Percentiles rank a stretch among this genome's conserved stretches.
These are phyloP conservation scores for Chrysotoxum bicinctum DNA, from an alignment of 2,888 invertebrate genomes.

Conservation along the genomic window DNA sequence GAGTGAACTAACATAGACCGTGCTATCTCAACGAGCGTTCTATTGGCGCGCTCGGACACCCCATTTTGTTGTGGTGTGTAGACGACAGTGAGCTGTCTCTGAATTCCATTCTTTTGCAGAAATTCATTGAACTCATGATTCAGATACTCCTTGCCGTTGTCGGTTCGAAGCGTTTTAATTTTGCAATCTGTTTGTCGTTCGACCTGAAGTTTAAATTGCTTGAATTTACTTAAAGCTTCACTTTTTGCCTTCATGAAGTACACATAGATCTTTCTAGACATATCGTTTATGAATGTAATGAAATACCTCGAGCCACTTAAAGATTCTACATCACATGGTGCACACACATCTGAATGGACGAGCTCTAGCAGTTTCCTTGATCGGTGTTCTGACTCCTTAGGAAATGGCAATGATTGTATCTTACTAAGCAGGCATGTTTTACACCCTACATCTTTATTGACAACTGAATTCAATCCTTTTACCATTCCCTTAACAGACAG, in stretches of 20 bases:
- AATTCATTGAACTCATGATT: too few species aligned
- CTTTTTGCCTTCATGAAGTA: slow-evolving; percentile 69
- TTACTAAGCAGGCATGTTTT: slow-evolving; percentile 50
- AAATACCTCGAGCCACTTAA: slow-evolving; percentile 66
- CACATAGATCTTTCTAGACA: slow-evolving; percentile 42
- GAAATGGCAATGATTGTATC: slow-evolving; percentile 45
- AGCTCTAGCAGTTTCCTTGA: slow-evolving; percentile 39
- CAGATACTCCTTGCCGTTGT: slow-evolving; percentile 61
- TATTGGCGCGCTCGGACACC: too few species aligned
- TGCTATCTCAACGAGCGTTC: too few species aligned
- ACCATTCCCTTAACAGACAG: slow-evolving; percentile 57
- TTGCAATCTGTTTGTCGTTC: slow-evolving; percentile 58
- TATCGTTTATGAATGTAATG: slow-evolving; percentile 64
- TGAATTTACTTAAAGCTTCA: slow-evolving; percentile 61
- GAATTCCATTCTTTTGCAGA: too few species aligned
- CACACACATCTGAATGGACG: slow-evolving; percentile 65
- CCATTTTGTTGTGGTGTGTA: too few species aligned
- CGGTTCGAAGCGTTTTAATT: slow-evolving; percentile 59
- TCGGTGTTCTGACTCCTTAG: slow-evolving; percentile 40
- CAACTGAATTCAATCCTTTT: slow-evolving; percentile 29
- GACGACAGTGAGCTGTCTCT: too few species aligned
- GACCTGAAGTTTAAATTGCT: slow-evolving; percentile 58
- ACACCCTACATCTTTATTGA: slow-evolving; percentile 14
- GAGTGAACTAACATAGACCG: too few species aligned
- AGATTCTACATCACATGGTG: slow-evolving; percentile 58